Base-by-base conservation (phyloP, 2,888 invertebrate species). In the Melanostoma mellinum region DNA sequence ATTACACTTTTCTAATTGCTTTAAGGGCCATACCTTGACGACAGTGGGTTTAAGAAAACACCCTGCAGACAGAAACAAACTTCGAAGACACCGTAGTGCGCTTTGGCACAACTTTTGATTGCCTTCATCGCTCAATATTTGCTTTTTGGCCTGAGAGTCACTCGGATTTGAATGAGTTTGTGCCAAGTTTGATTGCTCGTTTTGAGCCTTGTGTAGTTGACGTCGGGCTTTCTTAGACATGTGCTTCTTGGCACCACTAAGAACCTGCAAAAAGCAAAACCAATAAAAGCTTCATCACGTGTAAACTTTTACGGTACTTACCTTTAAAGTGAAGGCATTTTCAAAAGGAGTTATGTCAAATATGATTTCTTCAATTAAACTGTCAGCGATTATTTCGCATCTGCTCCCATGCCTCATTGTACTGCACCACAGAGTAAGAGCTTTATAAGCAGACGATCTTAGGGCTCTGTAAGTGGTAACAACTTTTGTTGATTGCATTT, bases 171-270 rank as follows among this genome's bases (percentile, higher is more conserved):
- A 86, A 77, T 87, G 86, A 0, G 77, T 80, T 85, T 89, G 87
- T 4, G 86, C 76, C 10, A 89, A 85, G 56, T 88, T 87, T 2
- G 88, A 87, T 61, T 87, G 86, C 9, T 89, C 88, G 80, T 89
- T 88, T 86, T 89, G 88, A 0, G 88, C 86, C 68, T 88, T 89
- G n/a, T 89, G 87, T 9, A 89, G 68, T 67, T 88, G 87, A 8
- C 88, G 87, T n/a, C 88, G 86, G 3, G 89, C 88, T 77, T 89
- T 90, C 71, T 90, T 89, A 0, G 89, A 88, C 87, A 89, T 87
- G 67, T 89, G 87, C 53, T 89, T 89, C 20, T 87, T 87, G 3
- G 88, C 85, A 8, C 89, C 89, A 20, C 86, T 86, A 6, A 88
- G 79, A 56, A 89, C 88, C 87, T 88, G 33, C 30, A 86, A 46